Base-by-base conservation (phyloP, 2,797 vertebrate genomes). In the Naso thynnoides region DNA sequence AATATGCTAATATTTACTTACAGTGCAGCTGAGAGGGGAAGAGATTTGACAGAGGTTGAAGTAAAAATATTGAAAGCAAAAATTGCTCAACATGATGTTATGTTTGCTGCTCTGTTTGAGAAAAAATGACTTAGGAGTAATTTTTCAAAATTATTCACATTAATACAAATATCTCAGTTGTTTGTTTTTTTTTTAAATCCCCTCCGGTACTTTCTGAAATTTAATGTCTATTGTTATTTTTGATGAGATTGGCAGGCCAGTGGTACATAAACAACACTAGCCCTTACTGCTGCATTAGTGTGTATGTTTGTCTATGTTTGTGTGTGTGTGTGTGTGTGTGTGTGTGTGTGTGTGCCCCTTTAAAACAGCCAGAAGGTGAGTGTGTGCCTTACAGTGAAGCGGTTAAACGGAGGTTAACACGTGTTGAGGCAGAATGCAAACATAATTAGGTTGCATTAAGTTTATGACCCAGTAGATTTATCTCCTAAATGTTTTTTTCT, bases 391-490 rank as follows among this genome's bases (percentile, higher is more conserved):
- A 69, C 64, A 73, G 59, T 60, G 26, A 82, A 59, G 76, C 39
- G 42, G 83, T 80, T 78, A 89, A 86, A 89, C 23, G 39, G 67
- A 88, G 81, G 86, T 77, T 81, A 82, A 78, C 80, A 79, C 48
- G 24, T 81, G 75, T 50, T 65, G 63, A 74, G 50, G 67, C 81
- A 60, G 38, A 76, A 83, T 44, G 56, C 76, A 83, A 74, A 83
- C 78, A 83, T 70, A 81, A 90, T 90, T 81, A 85, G 79, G 81
- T 84, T 76, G 50, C 66, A 63, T 86, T 83, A 74, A 78, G 52
- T 82, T 86, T 68, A 83, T 41, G 47, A 82, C 56, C 13, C 29
- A 64, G 42, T 78, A 56, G 59, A 75, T 76, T 48, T 76, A 63
- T 77, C 63, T 54, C 31, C 36, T 62, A 18, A 39, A 61, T 45